Base-by-base conservation (phyloP, 1,140 invertebrate species). In the Drusus annulatus region DNA sequence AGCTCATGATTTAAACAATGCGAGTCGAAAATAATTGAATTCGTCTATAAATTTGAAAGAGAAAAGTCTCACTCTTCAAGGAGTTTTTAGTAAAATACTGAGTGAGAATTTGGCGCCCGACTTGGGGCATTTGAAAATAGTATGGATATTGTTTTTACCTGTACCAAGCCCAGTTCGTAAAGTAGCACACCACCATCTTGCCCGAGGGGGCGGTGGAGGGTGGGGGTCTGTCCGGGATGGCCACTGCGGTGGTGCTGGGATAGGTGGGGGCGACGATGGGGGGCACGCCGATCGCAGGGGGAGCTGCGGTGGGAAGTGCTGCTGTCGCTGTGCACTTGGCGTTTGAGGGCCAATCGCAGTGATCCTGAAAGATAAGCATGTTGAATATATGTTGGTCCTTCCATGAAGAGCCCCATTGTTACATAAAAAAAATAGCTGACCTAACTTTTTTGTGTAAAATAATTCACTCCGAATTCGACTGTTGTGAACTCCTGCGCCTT, bases 341-440 rank as follows among this genome's bases (percentile, higher is more conserved):
- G 84, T 94, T 95, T 78, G 93, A 92, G 1, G 95, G 94, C 93
- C 94, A 95, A 85, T 96, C 95, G 82, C 95, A 96, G 78, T 93
- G 93, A 81, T 94, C 92, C 85, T 92, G 58, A 62, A 62, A 54
- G 52, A 54, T 19, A 54, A 54, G 0, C 0, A 54, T n/a, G 5
- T 4, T 19, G 13, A 4, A 16, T 54, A n/a, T 3, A 54, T 10
- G 1, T 19, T 54, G 1, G 13, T 16, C 51, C 13, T 2, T 2
- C 2, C 28, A 28, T n/a, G n/a, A n/a, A n/a, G n/a, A n/a, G n/a
- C n/a, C n/a, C n/a, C n/a, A n/a, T n/a, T n/a, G n/a, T n/a, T n/a
- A n/a, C n/a, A n/a, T n/a, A n/a, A n/a, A n/a, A n/a, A n/a, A n/a
- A n/a, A n/a, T n/a, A n/a, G n/a, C n/a, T n/a, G n/a, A n/a, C n/a